Conservation (phyloP, 2,797 vertebrate species). For the Poecile montanus region DNA sequence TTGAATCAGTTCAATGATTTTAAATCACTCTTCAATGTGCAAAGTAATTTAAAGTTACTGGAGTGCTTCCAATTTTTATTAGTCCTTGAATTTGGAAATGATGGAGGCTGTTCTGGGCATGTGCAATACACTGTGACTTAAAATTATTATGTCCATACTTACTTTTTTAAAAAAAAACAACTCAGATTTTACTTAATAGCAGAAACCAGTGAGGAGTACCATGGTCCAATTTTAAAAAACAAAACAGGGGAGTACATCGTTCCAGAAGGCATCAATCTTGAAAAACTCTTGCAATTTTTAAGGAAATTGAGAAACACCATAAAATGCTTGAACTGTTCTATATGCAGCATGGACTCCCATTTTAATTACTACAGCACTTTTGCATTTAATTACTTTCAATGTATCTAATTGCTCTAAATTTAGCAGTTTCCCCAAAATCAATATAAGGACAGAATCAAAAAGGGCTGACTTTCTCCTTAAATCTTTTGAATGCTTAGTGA, state of each 20-base stretch:
- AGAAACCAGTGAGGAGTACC: conserved; percentile 13
- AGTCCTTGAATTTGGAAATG: conserved; percentile 81
- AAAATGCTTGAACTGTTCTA: conserved; percentile 22
- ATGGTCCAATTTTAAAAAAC: not conserved
- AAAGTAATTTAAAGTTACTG: conserved; percentile 84
- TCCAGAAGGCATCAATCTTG: not conserved
- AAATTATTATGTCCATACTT: conserved; percentile 59
- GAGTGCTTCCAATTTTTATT: conserved; percentile 84
- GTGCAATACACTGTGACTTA: conserved; percentile 73
- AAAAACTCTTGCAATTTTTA: not conserved
- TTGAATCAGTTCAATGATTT: conserved; percentile 79
- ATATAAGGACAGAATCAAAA: conserved; percentile 69
- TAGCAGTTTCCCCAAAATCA: conserved; percentile 67
- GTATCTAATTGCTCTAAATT: conserved; percentile 66
- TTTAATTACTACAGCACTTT: conserved; percentile 56
- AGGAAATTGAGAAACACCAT: conserved; percentile 1
- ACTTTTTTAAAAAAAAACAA: not conserved
- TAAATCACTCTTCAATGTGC: conserved; percentile 81
- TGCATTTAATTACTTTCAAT: conserved; percentile 59
- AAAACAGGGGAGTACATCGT: not conserved
- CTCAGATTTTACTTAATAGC: conserved; percentile 37
- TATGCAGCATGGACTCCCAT: not conserved
- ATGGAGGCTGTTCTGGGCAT: conserved; percentile 76
- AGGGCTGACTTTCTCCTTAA: conserved; percentile 63
- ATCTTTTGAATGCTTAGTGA: conserved; percentile 28